These are phyloP conservation scores for Carduelis carduelis DNA, from an alignment of 2,797 vertebrate genomes.

Conservation along the genomic window DNA sequence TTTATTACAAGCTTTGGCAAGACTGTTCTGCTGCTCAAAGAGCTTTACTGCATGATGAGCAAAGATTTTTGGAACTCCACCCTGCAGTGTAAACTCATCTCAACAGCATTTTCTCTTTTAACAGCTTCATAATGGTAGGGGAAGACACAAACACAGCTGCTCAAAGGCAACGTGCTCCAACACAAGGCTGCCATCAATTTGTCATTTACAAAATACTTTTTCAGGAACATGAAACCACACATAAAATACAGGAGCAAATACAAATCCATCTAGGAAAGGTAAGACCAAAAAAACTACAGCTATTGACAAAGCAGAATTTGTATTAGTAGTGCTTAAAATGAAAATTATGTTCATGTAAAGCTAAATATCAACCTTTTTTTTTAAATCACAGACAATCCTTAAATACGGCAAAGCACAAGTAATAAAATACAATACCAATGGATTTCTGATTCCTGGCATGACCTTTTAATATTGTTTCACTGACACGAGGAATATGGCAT, in stretches of 20 bases:
- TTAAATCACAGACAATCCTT: neutral
- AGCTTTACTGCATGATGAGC: slow-evolving; percentile 22
- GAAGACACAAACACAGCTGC: slow-evolving; percentile 40
- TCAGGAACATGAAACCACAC: neutral
- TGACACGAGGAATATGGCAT: fast-evolving
- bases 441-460: neutral
- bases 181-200: neutral
- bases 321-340: neutral
- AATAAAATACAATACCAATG: neutral
- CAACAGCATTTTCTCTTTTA: neutral
- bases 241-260: neutral
- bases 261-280: neutral
- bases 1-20: slow-evolving; percentile 42
- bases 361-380: neutral
- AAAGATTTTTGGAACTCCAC: slow-evolving; percentile 16
- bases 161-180: neutral
- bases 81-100: slow-evolving; percentile 20
- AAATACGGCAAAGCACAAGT: neutral
- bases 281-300: neutral
- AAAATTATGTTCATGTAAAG: neutral
- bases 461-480: neutral
- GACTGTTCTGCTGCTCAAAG: neutral
- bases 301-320: neutral
- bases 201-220: neutral
- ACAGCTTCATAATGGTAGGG: slow-evolving; percentile 1